Evolutionary conservation across 2,797 vertebrate species (phyloP).

Genomic region (Hippopotamyrus pictus): DNA sequence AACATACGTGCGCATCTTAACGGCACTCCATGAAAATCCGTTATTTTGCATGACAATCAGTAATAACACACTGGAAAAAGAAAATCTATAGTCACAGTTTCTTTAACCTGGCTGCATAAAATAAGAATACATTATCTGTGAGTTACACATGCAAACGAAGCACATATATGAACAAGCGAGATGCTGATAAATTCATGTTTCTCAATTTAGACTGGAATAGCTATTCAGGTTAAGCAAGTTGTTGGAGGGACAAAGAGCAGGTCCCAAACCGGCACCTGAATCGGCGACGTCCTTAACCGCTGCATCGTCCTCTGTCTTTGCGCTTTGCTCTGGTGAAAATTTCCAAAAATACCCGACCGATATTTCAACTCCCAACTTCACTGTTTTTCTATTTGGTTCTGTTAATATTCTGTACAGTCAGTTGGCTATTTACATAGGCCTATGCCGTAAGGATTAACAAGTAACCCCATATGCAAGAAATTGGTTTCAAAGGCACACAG

Average conservation of each 20-base stretch:
- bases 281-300: not conserved
- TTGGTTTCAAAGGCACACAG: slow-evolving; percentile 10
- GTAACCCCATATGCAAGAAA: not conserved
- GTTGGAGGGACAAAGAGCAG: not conserved
- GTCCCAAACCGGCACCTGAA: not conserved
- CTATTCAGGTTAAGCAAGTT: not conserved
- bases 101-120: not conserved
- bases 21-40: not conserved
- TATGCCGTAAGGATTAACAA: not conserved
- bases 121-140: not conserved
- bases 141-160: slow-evolving; percentile 9
- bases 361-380: not conserved
- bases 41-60: not conserved
- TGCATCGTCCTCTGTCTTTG: not conserved
- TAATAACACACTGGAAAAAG: not conserved
- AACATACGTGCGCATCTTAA: not conserved
- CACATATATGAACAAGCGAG: slow-evolving; percentile 1
- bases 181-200: not conserved
- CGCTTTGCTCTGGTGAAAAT: not conserved
- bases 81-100: not conserved
- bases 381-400: not conserved
- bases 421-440: not conserved
- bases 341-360: not conserved
- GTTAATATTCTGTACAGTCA: not conserved
- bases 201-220: not conserved